A percentile compares a stretch with the other conserved stretches of the same genome.
phyloP scores from a whole-genome alignment of 2,888 invertebrate species.

The Scaptomyza cyrtandrae region DNA sequence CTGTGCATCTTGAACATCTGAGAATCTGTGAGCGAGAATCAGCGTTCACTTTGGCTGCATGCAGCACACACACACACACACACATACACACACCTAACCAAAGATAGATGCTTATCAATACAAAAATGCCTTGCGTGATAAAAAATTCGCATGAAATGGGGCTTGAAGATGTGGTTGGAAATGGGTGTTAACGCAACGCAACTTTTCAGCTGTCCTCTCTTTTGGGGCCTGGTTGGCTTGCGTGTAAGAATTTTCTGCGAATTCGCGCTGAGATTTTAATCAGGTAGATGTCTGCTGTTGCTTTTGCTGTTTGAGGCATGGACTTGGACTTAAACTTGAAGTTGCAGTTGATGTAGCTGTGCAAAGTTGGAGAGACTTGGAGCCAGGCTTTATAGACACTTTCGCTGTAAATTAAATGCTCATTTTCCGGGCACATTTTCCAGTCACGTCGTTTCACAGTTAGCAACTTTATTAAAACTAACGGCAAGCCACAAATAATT shows the following conservation, averaged over 20 bases:
- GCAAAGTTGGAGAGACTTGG: neutral
- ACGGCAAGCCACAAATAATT: slow-evolving; percentile 73
- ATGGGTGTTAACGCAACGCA: slow-evolving; percentile 74
- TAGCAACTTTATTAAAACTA: slow-evolving; percentile 80
- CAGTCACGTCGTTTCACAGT: slow-evolving; percentile 77
- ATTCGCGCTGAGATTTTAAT: slow-evolving; percentile 73
- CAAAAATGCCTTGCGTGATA: slow-evolving; percentile 71
- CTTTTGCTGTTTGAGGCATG: neutral
- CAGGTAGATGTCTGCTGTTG: slow-evolving; percentile 47
- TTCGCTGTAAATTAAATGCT: slow-evolving; percentile 70
- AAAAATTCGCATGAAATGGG: slow-evolving; percentile 67
- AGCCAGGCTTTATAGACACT: slow-evolving; percentile 56
- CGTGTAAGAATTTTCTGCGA: slow-evolving; percentile 79
- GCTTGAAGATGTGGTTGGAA: slow-evolving; percentile 31
- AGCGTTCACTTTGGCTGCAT: slow-evolving; percentile 6
- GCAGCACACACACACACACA: slow-evolving; percentile 5
- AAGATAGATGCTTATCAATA: slow-evolving; percentile 64
- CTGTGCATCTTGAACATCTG: slow-evolving; percentile 33
- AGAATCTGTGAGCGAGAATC: slow-evolving; percentile 33
- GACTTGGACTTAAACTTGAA: neutral
- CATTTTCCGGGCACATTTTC: slow-evolving; percentile 62
- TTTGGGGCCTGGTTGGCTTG: slow-evolving; percentile 41
- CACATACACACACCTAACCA: neutral
- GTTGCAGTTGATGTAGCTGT: slow-evolving; percentile 5
- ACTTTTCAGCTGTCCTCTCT: slow-evolving; percentile 68